Conservation (phyloP, 1,140 invertebrate genomes). For the Trichomalopsis sarcophagae region DNA sequence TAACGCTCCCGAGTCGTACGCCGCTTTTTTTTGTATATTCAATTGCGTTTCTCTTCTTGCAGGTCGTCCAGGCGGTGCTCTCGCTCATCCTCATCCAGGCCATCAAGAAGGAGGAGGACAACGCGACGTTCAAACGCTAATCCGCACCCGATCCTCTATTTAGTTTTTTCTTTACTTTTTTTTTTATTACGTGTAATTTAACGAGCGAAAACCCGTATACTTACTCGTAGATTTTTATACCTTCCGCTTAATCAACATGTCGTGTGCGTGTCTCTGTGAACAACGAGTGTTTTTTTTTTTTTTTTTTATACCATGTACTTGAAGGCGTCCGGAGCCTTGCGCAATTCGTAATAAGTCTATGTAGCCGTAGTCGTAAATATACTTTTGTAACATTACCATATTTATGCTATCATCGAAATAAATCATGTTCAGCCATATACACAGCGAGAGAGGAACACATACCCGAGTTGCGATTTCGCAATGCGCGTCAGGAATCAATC, state of each 20-base stretch:
- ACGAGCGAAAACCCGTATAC: not conserved
- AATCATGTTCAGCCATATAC: slow-evolving; percentile 16
- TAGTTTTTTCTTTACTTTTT: not conserved
- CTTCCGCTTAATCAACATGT: not conserved
- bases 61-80: slow-evolving; percentile 81
- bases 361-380: not conserved
- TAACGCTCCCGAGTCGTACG: no score
- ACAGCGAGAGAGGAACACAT: not conserved
- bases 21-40: no score
- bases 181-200: not conserved
- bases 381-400: slow-evolving; percentile 27
- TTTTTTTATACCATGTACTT: not conserved
- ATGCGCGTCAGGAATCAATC: slow-evolving; percentile 7
- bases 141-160: not conserved
- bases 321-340: no score
- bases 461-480: not conserved
- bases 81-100: slow-evolving; percentile 82
- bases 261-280: not conserved
- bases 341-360: not conserved
- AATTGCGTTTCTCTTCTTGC: slow-evolving; percentile 14
- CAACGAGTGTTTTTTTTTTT: not conserved
- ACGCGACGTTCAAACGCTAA: slow-evolving; percentile 71
- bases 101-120: slow-evolving; percentile 83
- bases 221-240: not conserved
- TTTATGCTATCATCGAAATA: slow-evolving; percentile 27